Evolutionary conservation across 2,797 vertebrate genomes (phyloP), one percentile per base, ranked within the genome.

Genomic region (Diceros bicornis): DNA sequence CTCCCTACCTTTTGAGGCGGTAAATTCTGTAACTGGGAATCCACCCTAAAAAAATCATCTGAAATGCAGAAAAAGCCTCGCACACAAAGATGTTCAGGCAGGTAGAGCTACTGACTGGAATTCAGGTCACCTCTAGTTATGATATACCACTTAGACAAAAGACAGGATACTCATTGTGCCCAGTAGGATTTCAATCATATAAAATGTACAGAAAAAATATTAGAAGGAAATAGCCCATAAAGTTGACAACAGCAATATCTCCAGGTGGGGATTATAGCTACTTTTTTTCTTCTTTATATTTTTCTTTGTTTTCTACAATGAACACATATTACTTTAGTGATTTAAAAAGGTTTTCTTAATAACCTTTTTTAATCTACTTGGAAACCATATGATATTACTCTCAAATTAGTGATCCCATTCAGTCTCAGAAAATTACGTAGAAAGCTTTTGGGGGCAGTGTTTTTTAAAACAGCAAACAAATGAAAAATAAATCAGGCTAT

Each of bases 31-130:
- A 55, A 61, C 72, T 29, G 13, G 78, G 41, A 91, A 62, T 34
- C 69, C 32, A 74, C 87, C 57, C 75, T 66, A 71, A 91, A 87
- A 32, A 89, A 93, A 82, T 79, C 47, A 94, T 23, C 82, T 55
- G 25, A 89, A 88, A 66, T 50, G 25, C 72, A 82, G 18, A 85
- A 92, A 81, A 74, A 86, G 2, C 12, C 32, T 74, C 9, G 0
- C n/a, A 85, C 34, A 91, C 52, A 23, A 55, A 55, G 13, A 12
- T 84, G 16, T 68, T 95, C 77, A 84, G 75, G 18, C 20, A 77
- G 32, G 23, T 6, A 32, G 72, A 92, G 20, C 34, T 78, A 69
- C 81, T 41, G 50, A 71, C 47, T 47, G 4, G 11, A 90, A 71
- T 81, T 71, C 72, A 89, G 64, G 37, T 81, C 77, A 68, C 20